Base-by-base conservation (phyloP, 35 echinoderm and acorn worm species). In the Anneissia japonica region DNA sequence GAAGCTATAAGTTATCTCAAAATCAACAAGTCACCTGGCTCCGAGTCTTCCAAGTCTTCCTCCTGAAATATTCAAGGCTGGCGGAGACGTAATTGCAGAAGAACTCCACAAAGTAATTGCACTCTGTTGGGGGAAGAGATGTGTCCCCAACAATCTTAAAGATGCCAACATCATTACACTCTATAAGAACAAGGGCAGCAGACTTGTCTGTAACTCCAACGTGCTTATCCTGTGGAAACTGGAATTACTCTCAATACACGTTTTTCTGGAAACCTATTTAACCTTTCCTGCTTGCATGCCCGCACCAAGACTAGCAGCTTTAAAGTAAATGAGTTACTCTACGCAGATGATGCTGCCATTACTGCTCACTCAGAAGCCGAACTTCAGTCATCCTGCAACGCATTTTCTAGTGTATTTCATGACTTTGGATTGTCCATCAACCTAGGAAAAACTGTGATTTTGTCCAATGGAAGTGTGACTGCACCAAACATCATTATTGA, bases 331-430 rank as follows among this genome's bases (percentile, higher is more conserved):
- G 1, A 78, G 76, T 35, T 78, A 33, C 1, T 78, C 76, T 78
- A n/a, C 36, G 76, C 76, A 78, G 76, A 78, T 32, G 76, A 30
- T 78, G 76, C 76, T 78, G 76, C 16, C n/a, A n/a, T n/a, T n/a
- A n/a, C n/a, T n/a, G n/a, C n/a, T n/a, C n/a, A n/a, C n/a, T n/a
- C n/a, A n/a, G n/a, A n/a, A n/a, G n/a, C n/a, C n/a, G n/a, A n/a
- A n/a, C n/a, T n/a, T n/a, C n/a, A n/a, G n/a, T n/a, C n/a, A n/a
- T n/a, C n/a, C n/a, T n/a, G n/a, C 36, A 78, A 33, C 36, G 76
- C 36, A 30, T 78, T 78, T 78, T 30, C 76, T 14, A 78, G 76
- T 33, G 76, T 14, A 33, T 78, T 30, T 5, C 5, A 78, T 0
- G 76, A 30, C 30, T 78, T 14, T 33, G 36, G 76, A 78, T 78